Percentiles rank a stretch among this genome's conserved stretches.
Evolutionary conservation across 2,888 invertebrate species (phyloP).

Genomic region (Proisotoma minuta): DNA sequence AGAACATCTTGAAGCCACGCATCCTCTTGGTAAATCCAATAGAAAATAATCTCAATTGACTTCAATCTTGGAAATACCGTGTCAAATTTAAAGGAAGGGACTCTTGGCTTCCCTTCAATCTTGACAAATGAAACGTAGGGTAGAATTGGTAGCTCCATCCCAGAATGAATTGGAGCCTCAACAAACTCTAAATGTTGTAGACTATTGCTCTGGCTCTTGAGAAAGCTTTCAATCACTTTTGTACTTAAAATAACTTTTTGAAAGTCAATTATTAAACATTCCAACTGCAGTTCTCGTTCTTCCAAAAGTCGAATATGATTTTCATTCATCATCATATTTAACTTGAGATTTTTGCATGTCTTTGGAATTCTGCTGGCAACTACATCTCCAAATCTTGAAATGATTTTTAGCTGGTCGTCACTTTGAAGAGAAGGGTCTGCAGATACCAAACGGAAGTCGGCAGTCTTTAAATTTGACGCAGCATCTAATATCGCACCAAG

Average conservation of each 20-base stretch:
- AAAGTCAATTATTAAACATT: constrained; percentile 24
- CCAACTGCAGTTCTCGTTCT: constrained; percentile 12
- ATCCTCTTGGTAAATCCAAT: constrained; percentile 27
- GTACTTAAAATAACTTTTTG: constrained; percentile 12
- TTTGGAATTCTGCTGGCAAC: constrained; percentile 18
- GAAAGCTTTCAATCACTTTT: constrained; percentile 13
- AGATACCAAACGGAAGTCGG: constrained; percentile 13
- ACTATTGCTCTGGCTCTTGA: constrained; percentile 14
- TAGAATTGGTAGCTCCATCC: constrained; percentile 12
- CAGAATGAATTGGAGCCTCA: constrained; percentile 12
- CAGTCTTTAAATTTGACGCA: constrained; percentile 9
- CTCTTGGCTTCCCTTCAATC: constrained; percentile 16
- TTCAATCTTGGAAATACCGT: constrained; percentile 18
- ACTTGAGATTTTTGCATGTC: constrained; percentile 15
- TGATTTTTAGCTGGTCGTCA: constrained; percentile 18
- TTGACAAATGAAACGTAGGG: constrained; percentile 6
- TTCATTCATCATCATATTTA: constrained; percentile 23
- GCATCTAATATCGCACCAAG: constrained; percentile 11
- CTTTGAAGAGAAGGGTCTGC: constrained; percentile 15
- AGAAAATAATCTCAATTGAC: constrained; percentile 20
- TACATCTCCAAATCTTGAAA: constrained; percentile 18
- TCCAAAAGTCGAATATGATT: constrained; percentile 7
- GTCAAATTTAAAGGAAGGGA: constrained; percentile 18
- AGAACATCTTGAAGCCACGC: constrained; percentile 20
- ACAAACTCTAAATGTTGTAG: constrained; percentile 18